A percentile compares a stretch with the other conserved stretches of the same genome.
Evolutionary conservation across 1,140 invertebrate species (phyloP).

Genomic region (Periplaneta americana): DNA sequence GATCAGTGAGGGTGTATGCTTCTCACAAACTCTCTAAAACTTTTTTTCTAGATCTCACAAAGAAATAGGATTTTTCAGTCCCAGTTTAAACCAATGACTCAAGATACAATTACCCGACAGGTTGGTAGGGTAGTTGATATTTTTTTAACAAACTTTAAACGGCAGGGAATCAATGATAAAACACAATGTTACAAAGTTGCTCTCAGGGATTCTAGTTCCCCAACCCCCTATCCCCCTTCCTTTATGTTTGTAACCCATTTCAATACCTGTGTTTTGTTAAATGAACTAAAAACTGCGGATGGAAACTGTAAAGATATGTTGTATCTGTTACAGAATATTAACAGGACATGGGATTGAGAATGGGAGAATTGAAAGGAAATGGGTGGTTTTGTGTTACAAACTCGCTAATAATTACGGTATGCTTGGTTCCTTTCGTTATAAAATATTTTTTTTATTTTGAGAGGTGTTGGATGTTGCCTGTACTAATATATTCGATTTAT

Average conservation of each 20-base stretch:
- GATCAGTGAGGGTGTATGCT: background rate
- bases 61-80: background rate
- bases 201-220: background rate
- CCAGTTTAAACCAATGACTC: background rate
- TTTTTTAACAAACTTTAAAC: background rate
- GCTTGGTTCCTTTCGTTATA: background rate
- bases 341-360: background rate
- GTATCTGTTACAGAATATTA: background rate
- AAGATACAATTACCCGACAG: background rate
- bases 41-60: background rate
- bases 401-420: background rate
- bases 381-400: background rate
- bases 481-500: background rate
- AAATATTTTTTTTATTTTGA: background rate
- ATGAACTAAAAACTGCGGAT: too few species aligned
- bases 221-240: background rate
- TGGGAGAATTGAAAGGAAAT: background rate
- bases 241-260: background rate
- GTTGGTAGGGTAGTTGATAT: background rate
- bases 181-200: background rate
- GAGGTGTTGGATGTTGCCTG: background rate
- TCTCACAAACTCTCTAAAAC: background rate
- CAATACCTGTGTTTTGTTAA: background rate
- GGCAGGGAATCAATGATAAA: background rate
- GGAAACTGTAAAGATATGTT: background rate